Conservation (phyloP, 2,888 invertebrate species). For the Emmelina monodactyla region DNA sequence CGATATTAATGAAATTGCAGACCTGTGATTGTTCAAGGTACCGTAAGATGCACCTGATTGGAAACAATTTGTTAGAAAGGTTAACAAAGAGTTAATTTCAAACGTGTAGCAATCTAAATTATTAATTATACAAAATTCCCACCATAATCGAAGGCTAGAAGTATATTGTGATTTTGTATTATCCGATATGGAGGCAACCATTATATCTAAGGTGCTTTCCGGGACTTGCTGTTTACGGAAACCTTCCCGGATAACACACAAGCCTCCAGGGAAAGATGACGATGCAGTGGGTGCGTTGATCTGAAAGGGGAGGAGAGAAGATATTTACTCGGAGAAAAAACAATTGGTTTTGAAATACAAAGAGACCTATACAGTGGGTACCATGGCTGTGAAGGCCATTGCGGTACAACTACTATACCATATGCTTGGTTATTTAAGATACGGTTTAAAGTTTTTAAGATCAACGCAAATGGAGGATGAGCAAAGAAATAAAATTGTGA, state of each 20-base stretch:
- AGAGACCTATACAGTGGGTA: background rate
- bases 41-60: slow-evolving; percentile 11
- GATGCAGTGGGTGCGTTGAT: slow-evolving; percentile 10
- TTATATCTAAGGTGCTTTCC: slow-evolving; percentile 2
- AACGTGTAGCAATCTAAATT: slow-evolving; percentile 3
- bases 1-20: slow-evolving; percentile 13
- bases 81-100: slow-evolving; percentile 3
- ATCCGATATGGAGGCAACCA: slow-evolving; percentile 10
- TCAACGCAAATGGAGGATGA: background rate
- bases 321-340: slow-evolving; percentile 8
- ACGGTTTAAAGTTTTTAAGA: background rate
- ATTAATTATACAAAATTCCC: slow-evolving; percentile 8
- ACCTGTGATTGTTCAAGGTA: slow-evolving; percentile 13
- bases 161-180: slow-evolving; percentile 11
- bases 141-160: slow-evolving; percentile 12
- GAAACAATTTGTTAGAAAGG: slow-evolving; percentile 8
- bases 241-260: slow-evolving; percentile 11
- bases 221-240: slow-evolving; percentile 5
- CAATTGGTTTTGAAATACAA: background rate
- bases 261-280: slow-evolving; percentile 13
- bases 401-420: background rate
- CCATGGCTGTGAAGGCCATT: background rate
- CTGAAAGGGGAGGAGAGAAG: slow-evolving; percentile 12
- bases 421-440: background rate
- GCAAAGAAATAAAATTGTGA: background rate